Conservation (phyloP, 2,113 vertebrate genomes). For the Chaetodon trifascialis region DNA sequence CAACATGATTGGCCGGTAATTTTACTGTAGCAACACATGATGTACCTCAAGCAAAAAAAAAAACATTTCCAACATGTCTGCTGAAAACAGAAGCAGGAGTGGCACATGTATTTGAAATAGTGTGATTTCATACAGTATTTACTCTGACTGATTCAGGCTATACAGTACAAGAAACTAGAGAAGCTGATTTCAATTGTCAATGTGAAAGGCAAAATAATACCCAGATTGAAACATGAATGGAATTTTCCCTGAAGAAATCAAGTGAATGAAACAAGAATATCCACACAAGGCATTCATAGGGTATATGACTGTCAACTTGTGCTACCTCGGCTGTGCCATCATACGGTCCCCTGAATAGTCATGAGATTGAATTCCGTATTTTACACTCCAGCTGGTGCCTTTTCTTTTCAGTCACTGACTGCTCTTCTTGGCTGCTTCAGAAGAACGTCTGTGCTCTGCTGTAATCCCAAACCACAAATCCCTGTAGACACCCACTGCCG, state of each 20-base stretch:
- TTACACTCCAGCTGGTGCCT: constrained; percentile 54
- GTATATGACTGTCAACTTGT: background rate
- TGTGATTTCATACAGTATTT: background rate
- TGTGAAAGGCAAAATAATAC: background rate
- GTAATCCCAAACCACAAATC: constrained; percentile 64
- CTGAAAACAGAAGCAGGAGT: background rate
- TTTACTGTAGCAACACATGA: background rate
- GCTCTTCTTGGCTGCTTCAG: constrained; percentile 53
- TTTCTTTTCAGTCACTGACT: constrained; percentile 49
- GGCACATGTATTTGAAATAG: background rate
- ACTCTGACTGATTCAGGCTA: background rate
- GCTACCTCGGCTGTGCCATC: constrained; percentile 16
- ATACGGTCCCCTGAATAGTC: constrained; percentile 48
- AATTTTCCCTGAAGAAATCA: background rate
- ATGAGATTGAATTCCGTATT: constrained; percentile 62
- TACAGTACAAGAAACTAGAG: background rate
- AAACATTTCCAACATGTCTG: background rate
- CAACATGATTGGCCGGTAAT: background rate
- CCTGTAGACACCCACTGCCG: constrained; percentile 32
- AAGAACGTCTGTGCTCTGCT: constrained; percentile 56
- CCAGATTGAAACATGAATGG: background rate
- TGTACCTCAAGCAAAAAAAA: background rate
- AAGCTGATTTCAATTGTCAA: background rate
- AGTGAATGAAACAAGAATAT: background rate
- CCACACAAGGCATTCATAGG: background rate